Base-by-base conservation (phyloP, 2,113 vertebrate genomes). In the rat (Rattus norvegicus) region DNA sequence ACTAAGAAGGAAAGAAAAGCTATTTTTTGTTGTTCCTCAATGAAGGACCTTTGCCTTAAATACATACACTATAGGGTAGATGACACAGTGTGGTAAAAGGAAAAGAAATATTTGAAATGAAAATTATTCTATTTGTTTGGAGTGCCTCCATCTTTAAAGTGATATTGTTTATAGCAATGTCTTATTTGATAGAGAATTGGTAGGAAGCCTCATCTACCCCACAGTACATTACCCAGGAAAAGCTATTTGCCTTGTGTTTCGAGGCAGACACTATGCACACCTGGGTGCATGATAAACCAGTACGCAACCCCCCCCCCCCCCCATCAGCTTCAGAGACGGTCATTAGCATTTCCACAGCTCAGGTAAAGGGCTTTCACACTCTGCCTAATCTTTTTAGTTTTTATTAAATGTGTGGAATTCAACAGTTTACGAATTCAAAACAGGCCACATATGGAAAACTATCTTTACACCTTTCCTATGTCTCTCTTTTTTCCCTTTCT, bases 351-450 rank as follows among this genome's bases (percentile, higher is more conserved):
- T 93, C 83, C 52, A 96, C 4, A n/a, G 63, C 69, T 93, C 67
- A 54, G 73, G 76, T 73, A 39, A 91, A 88, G 61, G 24, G 9
- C 39, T 81, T 92, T 63, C 61, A 52, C 56, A 92, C 79, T 77
- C 28, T 28, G 63, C 7, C 92, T 88, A 7, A 59, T 61, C 70
- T 91, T 80, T 69, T 63, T 61, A 52, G 70, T 65, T 88, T 88
- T 86, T 77, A 92, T 83, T 88, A 93, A 93, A 94, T 28, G 20
- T 80, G 33, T 96, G n/a, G 49, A 96, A 96, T 52, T 92, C 49
- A 85, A 90, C 63, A 72, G 88, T 81, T 95, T 36, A 84, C 80
- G 92, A 95, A 93, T 88, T 59, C 88, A 76, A 92, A 94, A 90
- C 39, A 90, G 49, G 79, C 3, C n/a, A 52, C 43, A 52, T 39